Base-by-base conservation (phyloP, 1,140 invertebrate genomes). In the Drosophila teissieri region DNA sequence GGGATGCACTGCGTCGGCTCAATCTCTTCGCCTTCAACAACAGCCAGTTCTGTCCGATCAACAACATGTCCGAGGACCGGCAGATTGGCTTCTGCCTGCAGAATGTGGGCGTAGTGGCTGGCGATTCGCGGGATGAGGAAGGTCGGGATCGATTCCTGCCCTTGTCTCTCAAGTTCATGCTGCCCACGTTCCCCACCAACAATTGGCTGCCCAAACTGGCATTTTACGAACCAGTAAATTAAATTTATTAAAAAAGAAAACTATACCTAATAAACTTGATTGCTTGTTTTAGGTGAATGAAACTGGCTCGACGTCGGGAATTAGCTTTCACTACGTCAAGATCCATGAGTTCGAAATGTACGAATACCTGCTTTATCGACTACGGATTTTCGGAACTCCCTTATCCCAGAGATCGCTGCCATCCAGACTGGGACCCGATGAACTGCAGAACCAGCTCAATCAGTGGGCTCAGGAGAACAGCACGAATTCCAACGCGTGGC, bases 1-100 rank as follows among this genome's bases (percentile, higher is more conserved):
- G 94, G 37, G 95, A 95, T 91, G 96, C 96, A 10, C 78, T 98
- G 5, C 94, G 94, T 45, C 93, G 94, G 67, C 96, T 98, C 77
- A 95, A 97, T 11, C 94, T 95, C 53, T 94, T 95, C 63, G 96
- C 94, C 0, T 86, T 98, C 44, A 94, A 94, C 0, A 94, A 97
- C 60, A 92, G 93, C 3, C 94, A 94, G 0, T 94, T 95, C 6
- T 98, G 97, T 91, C 93, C 95, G n/a, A 73, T 94, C 17, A 94
- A 95, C 77, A 94, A 93, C n/a, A 94, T 95, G 0, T 62, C 91
- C 0, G 98, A 99, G 91, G 98, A 99, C 90, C 96, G 96, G 0
- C 97, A 98, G 92, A 97, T 99, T 93, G 98, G 98, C 64, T 60
- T 96, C 90, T 99, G 98, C 91, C 92, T 99, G 75, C 95, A 97